Evolutionary conservation across 2,888 invertebrate genomes (phyloP).

Genomic region (Eupithecia inturbata): DNA sequence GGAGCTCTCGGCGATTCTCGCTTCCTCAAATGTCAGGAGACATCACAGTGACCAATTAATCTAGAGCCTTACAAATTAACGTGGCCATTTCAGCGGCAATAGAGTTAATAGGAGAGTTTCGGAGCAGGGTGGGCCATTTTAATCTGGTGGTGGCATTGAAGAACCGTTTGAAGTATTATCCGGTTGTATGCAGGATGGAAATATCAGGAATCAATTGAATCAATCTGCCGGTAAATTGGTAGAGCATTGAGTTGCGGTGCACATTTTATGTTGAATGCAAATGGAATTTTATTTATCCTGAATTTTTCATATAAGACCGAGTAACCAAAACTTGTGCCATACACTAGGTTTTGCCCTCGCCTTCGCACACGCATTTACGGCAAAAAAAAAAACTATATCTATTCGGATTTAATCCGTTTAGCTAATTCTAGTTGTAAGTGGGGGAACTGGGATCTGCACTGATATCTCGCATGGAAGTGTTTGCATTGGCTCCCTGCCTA

Average conservation of each 20-base stretch:
- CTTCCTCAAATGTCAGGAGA: constrained; percentile 79
- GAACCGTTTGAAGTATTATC: constrained; percentile 75
- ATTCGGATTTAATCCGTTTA: neutral
- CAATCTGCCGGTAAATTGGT: constrained; percentile 79
- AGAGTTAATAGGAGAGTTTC: constrained; percentile 47
- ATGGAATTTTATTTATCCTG: neutral
- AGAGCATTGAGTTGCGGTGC: constrained; percentile 63
- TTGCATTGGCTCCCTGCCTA: too few relatives aligned
- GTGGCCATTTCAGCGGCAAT: constrained; percentile 47
- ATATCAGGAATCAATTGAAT: constrained; percentile 75
- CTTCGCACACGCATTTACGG: neutral
- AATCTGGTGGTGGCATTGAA: constrained; percentile 60
- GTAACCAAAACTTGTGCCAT: neutral
- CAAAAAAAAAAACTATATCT: neutral
- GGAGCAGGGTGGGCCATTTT: constrained; percentile 58
- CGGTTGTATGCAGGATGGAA: constrained; percentile 76
- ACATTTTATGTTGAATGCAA: constrained; percentile 51
- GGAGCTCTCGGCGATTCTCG: constrained; percentile 73
- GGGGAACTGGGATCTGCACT: too few relatives aligned
- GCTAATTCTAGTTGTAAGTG: too few relatives aligned
- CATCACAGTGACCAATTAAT: constrained; percentile 67
- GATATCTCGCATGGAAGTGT: too few relatives aligned
- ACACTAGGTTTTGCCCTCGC: neutral
- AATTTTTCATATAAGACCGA: neutral
- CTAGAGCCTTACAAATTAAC: constrained; percentile 62